Conservation (phyloP, 2,113 vertebrate genomes). For the Scytalopus superciliaris region DNA sequence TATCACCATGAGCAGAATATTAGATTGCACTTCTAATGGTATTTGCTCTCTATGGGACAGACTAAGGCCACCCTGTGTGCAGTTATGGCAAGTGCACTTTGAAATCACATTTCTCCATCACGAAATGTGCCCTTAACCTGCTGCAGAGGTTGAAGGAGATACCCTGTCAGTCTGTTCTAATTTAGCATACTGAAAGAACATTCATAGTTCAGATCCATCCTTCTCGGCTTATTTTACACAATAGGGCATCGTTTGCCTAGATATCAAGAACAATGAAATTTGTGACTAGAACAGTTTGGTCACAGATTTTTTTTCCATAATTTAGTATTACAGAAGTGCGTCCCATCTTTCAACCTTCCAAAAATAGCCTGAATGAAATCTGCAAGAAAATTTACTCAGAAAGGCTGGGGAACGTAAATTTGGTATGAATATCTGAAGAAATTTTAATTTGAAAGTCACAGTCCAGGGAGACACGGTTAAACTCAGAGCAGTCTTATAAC, state of each 20-base stretch:
- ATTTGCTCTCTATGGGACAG: neutral
- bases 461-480: neutral
- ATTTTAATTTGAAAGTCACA: neutral
- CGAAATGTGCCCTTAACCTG: neutral
- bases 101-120: neutral
- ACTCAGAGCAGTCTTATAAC: neutral
- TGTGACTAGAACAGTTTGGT: neutral
- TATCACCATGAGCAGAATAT: neutral
- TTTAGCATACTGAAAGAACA: neutral
- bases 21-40: neutral
- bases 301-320: neutral
- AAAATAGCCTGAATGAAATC: neutral
- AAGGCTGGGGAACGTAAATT: neutral
- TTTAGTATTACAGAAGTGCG: neutral
- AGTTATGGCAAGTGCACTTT: neutral
- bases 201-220: neutral
- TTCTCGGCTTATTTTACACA: neutral
- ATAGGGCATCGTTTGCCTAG: neutral
- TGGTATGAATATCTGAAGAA: neutral
- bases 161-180: neutral
- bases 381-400: neutral
- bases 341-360: neutral
- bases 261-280: neutral
- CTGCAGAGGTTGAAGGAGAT: neutral
- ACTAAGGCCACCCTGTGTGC: neutral